Base-by-base conservation (phyloP, 1,140 invertebrate species). In the Reticulitermes speratus region DNA sequence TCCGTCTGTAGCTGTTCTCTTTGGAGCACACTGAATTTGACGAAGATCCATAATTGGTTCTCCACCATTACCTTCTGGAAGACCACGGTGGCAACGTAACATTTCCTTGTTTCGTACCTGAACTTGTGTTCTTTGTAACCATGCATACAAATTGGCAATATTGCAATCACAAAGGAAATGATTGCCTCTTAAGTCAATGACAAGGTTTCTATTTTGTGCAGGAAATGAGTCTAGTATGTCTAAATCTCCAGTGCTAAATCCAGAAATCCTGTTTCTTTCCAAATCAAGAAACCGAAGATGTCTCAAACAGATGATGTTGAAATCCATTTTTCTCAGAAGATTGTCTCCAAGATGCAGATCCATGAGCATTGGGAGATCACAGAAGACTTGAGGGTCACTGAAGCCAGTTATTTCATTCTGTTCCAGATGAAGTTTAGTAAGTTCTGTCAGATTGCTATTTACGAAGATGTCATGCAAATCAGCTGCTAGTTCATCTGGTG, bases 341-440 rank as follows among this genome's bases (percentile, higher is more conserved):
- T 89, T 89, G 86, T 96, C 92, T 59, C 94, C 95, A 44, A 97
- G 90, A 90, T 96, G 93, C 0, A 97, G 89, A 88, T 96, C 94
- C 83, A 93, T 90, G 12, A 97, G 89, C 86, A 91, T 92, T 0
- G 94, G 94, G 38, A 96, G 90, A 87, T 95, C 93, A 88, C 96
- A 96, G 88, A 96, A 96, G 3, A 96, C 93, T 59, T 91, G 91
- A 14, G 91, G 90, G 89, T 96, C 94, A 86, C 92, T 92, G 87
- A 96, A 95, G 84, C 92, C 91, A 3, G 91, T 93, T 84, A 97
- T 96, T 90, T 96, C 94, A 89, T 97, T 97, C 89, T 96, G 95
- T 89, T 96, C 96, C 85, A 97, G 89, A 91, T 96, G 95, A 0
- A 97, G 89, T 88, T 96, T 96, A 86, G 93, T 93, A 86, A 97